Base-by-base conservation (phyloP, 2,797 vertebrate species). In the Jordanella pulchra region DNA sequence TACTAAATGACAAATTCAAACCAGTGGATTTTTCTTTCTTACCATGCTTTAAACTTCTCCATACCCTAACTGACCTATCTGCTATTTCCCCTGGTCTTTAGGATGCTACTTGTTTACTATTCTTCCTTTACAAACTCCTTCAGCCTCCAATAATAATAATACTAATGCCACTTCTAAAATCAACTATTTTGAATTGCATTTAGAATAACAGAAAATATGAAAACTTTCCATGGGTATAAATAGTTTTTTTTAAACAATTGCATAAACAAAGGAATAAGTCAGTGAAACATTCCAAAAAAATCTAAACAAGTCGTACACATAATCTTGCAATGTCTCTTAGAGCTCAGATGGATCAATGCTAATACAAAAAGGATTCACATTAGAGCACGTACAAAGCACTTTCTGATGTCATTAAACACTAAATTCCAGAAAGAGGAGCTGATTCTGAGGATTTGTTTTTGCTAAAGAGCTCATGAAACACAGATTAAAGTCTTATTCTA, bases 401-500 rank as follows among this genome's bases (percentile, higher is more conserved):
- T 79, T 74, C 77, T 89, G 88, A 87, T 89, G 87, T 90, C 87
- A 91, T 75, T 76, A 76, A 69, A 84, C 77, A 82, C 73, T 78
- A 87, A 87, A 86, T 84, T 85, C 80, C 76, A 86, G 85, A 89
- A 77, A 72, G 84, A 77, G 72, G 55, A 87, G 78, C 73, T 86
- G 76, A 89, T 83, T 90, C 84, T 82, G 82, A 75, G 78, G 35
- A 5, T 7, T 39, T 39, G 5, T 39, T 39, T 7, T 39, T 39
- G 35, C 9, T n/a, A n/a, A n/a, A n/a, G n/a, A n/a, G n/a, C n/a
- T n/a, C n/a, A n/a, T n/a, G n/a, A n/a, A 83, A 89, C 80, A 65
- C 76, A 92, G 89, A 92, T 92, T 86, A 94, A 91, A 93, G 82
- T 79, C 84, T 88, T 84, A 80, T 66, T 76, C 73, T 71, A 79